Percentiles rank a stretch among this genome's conserved stretches.
These are phyloP conservation scores for Salminus brasiliensis DNA, from an alignment of 2,113 vertebrate genomes.

Conservation along the genomic window DNA sequence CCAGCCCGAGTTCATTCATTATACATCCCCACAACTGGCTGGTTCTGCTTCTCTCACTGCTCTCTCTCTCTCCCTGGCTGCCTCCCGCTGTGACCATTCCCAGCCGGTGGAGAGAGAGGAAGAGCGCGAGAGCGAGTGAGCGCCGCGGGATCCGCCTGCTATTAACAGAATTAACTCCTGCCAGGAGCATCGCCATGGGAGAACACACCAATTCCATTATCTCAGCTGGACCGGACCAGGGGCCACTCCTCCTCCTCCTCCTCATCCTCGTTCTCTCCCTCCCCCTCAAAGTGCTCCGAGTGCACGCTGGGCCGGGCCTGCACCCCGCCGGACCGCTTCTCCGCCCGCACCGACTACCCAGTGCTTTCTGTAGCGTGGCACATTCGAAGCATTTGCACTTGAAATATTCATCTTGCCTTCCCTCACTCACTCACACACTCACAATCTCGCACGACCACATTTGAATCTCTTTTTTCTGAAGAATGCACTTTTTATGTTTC, in stretches of 20 bases:
- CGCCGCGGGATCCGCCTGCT: slow-evolving; percentile 67
- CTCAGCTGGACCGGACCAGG: slow-evolving; percentile 73
- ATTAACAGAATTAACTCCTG: slow-evolving; percentile 82
- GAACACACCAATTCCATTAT: slow-evolving; percentile 84
- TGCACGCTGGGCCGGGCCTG: slow-evolving; percentile 45
- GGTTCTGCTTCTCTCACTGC: slow-evolving; percentile 63
- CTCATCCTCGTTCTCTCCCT: slow-evolving; percentile 28
- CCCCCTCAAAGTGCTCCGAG: slow-evolving; percentile 71
- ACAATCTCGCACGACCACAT: slow-evolving; percentile 61
- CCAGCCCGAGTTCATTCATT: slow-evolving; percentile 76
- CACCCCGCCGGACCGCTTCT: slow-evolving; percentile 63
- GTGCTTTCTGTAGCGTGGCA: slow-evolving; percentile 64
- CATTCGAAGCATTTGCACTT: slow-evolving; percentile 68
- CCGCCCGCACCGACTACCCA: slow-evolving; percentile 69
- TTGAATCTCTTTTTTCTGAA: slow-evolving; percentile 61
- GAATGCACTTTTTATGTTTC: slow-evolving; percentile 59
- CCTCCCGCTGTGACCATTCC: slow-evolving; percentile 42
- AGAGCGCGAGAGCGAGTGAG: slow-evolving; percentile 36
- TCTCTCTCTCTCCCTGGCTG: slow-evolving; percentile 20
- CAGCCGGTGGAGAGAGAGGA: slow-evolving; percentile 45
- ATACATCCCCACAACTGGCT: slow-evolving; percentile 69
- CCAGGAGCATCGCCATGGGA: slow-evolving; percentile 75
- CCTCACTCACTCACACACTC: neutral
- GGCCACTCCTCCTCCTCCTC: slow-evolving; percentile 60
- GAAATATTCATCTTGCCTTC: slow-evolving; percentile 74